Base-by-base conservation (phyloP, 2,113 vertebrate genomes). In the Chaenogobius annularis region DNA sequence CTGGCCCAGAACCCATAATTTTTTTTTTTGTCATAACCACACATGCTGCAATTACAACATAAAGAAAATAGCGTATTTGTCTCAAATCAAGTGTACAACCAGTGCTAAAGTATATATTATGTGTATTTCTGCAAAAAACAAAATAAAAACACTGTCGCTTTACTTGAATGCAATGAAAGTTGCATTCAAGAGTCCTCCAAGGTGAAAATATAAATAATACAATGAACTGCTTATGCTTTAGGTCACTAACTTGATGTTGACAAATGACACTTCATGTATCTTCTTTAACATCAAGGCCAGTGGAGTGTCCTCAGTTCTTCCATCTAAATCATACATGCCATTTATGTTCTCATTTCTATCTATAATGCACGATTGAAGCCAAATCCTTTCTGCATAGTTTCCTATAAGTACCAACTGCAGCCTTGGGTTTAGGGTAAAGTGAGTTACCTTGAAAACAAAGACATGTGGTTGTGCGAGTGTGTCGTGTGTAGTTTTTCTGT, bases 371-470 rank as follows among this genome's bases (percentile, higher is more conserved):
- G 5, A 2, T 9, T 19, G 23, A 35, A 31, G 58, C 15, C 17
- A 61, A 61, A 35, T 35, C 58, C 26, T 17, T 7, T 17, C 9
- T 31, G 58, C 26, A 31, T 61, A 61, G 22, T 59, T 59, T 35
- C 58, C 13, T 61, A 10, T 17, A 35, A 61, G 58, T 17, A 35
- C 26, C 58, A 19, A 8, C 59, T n/a, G 17, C 35, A 43, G 35
- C 35, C 61, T 43, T 63, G 17, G 17, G 35, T 61, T 63, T 63
- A 63, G 43, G 35, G 35, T 63, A 63, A 63, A 63, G 17, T n/a
- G 61, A 7, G 35, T 43, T 63, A 63, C 61, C 61, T 63, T 63
- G 61, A 43, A 63, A 63, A 11, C 35, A 63, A 20, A 63, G 61
- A 40, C 35, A n/a, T 8, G 12, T 35, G 9, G 3, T 56, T 12